Conservation (phyloP, 1,140 invertebrate species). For the Hestina assimilis region DNA sequence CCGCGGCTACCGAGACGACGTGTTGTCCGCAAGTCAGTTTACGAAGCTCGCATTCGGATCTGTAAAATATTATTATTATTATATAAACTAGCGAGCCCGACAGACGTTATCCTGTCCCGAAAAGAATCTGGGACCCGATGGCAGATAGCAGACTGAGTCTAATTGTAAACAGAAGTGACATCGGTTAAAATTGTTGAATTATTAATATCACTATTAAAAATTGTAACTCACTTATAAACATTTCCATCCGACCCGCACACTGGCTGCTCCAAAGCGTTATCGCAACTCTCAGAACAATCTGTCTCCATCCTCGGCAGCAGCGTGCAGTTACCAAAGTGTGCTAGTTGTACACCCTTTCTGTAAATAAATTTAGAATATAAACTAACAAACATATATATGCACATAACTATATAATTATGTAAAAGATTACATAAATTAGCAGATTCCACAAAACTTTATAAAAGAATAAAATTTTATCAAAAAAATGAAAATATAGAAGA, state of each 20-base stretch:
- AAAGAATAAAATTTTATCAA: too few relatives aligned
- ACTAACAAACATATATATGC: too few relatives aligned
- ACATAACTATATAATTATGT: too few relatives aligned
- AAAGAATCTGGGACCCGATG: too few relatives aligned
- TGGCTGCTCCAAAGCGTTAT: conserved; percentile 85
- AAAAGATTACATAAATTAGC: too few relatives aligned
- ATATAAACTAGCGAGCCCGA: not conserved
- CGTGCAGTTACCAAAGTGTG: conserved; percentile 91
- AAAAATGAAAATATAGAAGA: too few relatives aligned
- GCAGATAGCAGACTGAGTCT: too few relatives aligned
- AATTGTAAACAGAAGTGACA: too few relatives aligned
- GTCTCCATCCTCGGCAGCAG: conserved; percentile 83
- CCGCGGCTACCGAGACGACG: conserved; percentile 87
- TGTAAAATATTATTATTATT: conserved; percentile 48
- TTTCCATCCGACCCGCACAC: conserved; percentile 95
- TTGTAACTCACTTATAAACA: conserved; percentile 86
- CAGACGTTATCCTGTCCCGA: too few relatives aligned
- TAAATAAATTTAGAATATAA: conserved; percentile 23
- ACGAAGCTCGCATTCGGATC: conserved; percentile 92
- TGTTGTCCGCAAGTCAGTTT: conserved; percentile 90
- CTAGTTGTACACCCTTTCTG: conserved; percentile 90
- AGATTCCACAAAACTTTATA: too few relatives aligned
- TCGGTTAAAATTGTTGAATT: too few relatives aligned
- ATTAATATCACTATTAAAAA: too few relatives aligned
- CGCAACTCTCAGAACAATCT: conserved; percentile 86